phyloP scores from a whole-genome alignment of 1,140 invertebrate species.

The Tetramorium simillimum region DNA sequence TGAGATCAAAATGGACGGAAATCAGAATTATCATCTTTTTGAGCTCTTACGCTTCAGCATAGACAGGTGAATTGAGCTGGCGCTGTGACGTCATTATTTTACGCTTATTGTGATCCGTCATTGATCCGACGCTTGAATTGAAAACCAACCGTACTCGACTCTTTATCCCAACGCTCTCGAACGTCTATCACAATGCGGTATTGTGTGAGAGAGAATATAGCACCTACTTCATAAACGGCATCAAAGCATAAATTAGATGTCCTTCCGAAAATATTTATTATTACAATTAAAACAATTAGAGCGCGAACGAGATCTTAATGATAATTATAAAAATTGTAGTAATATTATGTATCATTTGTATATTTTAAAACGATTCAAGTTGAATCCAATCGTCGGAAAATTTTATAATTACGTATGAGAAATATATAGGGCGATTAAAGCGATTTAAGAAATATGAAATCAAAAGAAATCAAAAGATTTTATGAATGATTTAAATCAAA shows the following conservation, averaged over 20 bases:
- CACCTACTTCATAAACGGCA: not conserved
- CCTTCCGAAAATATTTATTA: not conserved
- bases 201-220: not conserved
- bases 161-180: constrained; percentile 22
- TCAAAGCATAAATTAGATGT: not conserved
- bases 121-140: constrained; percentile 40
- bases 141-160: constrained; percentile 40
- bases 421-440: too few species aligned
- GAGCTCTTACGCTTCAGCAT: not conserved
- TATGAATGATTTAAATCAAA: too few species aligned
- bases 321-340: not conserved
- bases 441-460: too few species aligned
- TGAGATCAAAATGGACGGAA: not conserved
- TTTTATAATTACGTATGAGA: not conserved
- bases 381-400: not conserved
- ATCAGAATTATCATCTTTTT: not conserved
- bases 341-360: not conserved
- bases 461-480: too few species aligned
- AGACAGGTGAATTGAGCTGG: not conserved
- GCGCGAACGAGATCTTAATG: not conserved
- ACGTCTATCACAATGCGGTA: not conserved
- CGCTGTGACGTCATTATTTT: constrained; percentile 22
- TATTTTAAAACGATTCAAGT: not conserved
- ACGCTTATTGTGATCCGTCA: constrained; percentile 30
- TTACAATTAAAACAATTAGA: not conserved